phyloP scores from a whole-genome alignment of 2,797 vertebrate genomes.

The Tachyglossus aculeatus region DNA sequence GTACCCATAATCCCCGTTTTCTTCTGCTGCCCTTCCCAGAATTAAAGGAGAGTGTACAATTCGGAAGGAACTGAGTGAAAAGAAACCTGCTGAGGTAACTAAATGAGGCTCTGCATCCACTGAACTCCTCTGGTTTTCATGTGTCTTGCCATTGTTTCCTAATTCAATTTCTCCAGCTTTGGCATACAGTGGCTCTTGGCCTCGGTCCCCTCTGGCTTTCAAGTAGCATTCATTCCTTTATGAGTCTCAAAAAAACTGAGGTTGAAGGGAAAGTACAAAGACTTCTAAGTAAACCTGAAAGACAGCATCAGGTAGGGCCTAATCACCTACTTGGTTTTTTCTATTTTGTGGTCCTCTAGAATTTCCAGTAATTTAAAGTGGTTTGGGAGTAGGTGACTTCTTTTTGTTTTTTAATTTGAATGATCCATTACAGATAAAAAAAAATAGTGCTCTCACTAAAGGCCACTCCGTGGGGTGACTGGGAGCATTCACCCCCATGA shows the following conservation, averaged over 20 bases:
- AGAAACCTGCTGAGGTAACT: constrained; percentile 24
- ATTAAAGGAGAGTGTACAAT: constrained; percentile 42
- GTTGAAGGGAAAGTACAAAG: constrained; percentile 3
- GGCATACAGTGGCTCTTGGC: neutral
- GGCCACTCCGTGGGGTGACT: no score
- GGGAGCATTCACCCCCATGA: no score
- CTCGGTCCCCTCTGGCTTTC: constrained; percentile 1
- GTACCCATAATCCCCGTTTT: constrained; percentile 39
- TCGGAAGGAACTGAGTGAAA: constrained; percentile 15
- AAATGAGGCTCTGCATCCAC: neutral
- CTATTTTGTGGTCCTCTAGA: neutral
- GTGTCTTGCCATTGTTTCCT: neutral
- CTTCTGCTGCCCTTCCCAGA: constrained; percentile 6
- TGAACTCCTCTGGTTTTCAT: neutral
- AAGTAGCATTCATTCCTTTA: neutral
- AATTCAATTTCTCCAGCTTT: neutral
- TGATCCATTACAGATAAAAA: neutral
- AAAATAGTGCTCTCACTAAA: neutral
- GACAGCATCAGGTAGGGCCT: constrained; percentile 68
- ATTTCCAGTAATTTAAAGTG: neutral
- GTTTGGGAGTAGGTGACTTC: neutral
- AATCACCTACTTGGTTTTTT: neutral
- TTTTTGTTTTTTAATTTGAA: neutral
- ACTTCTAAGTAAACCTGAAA: constrained; percentile 17
- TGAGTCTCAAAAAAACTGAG: constrained; percentile 13